Base-by-base conservation (phyloP, 1,140 invertebrate genomes). In the Lepidostoma basale region DNA sequence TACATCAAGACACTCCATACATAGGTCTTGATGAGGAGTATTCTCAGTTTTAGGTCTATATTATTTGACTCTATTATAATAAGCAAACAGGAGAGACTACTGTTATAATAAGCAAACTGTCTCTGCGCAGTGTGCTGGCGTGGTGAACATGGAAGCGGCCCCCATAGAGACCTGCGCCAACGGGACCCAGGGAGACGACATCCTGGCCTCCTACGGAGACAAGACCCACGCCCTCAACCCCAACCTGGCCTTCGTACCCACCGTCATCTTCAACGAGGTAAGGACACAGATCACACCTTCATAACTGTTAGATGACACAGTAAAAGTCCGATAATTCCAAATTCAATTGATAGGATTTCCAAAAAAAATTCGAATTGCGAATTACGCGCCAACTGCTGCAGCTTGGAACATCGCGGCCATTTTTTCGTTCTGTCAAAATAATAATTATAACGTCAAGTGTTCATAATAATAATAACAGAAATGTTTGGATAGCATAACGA, bases 241-340 rank as follows among this genome's bases (percentile, higher is more conserved):
- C 1, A 76, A 76, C 0, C 76, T 89, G 0, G 73, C 76, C 16
- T 89, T 88, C 69, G 87, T 90, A 1, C 88, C 88, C 0, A 88
- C 87, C 22, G 77, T 89, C 36, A 76, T 86, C 2, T 81, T 87
- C 30, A 85, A 89, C 70, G 81, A 84, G 75, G 81, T 83, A 70
- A 71, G 70, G 68, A 54, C 28, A 18, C 22, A 16, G 42, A 8
- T 2, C 18, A 14, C 18, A n/a, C 8, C 8, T 16, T 16, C 8
- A 36, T 9, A 12, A 36, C 5, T 12, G 33, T 3, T 10, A 18
- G n/a, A 3, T 45, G 3, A 45, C 12, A 45, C 9, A 3, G n/a
- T 45, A 1, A 45, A 14, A 18, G 42, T 12, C 10, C 42, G n/a
- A n/a, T n/a, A n/a, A 33, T 33, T 12, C 5, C 30, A 45, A 2